A percentile compares a stretch with the other conserved stretches of the same genome.
Conservation (phyloP, 2,888 invertebrate genomes). For the Podotricha telesiphe region DNA sequence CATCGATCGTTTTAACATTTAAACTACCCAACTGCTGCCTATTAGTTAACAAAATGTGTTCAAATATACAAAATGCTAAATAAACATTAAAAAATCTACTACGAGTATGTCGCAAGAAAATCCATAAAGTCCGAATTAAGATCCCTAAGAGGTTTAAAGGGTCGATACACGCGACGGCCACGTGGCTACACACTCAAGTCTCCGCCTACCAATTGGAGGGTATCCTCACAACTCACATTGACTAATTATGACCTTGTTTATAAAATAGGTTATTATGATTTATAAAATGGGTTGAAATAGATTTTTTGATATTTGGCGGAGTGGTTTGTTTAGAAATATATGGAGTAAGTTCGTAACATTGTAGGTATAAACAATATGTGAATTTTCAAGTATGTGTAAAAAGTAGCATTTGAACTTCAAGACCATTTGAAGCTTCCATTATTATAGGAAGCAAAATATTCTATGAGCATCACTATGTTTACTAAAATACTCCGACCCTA, state of each 20-base stretch:
- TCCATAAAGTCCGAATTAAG: slow-evolving; percentile 48
- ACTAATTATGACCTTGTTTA: slow-evolving; percentile 42
- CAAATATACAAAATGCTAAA: not conserved
- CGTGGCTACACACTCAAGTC: slow-evolving; percentile 57
- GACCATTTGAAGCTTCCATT: no score
- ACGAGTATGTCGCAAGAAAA: slow-evolving; percentile 6
- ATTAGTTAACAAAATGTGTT: not conserved
- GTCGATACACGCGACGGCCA: slow-evolving; percentile 66
- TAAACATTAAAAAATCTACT: not conserved
- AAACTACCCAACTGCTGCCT: not conserved
- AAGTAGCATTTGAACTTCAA: no score
- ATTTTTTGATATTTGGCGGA: no score
- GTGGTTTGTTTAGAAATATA: no score
- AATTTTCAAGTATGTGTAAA: no score
- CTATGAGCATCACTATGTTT: no score
- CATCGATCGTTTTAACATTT: no score
- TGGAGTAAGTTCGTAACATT: no score
- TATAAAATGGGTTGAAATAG: not conserved
- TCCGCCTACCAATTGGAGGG: slow-evolving; percentile 50
- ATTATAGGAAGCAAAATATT: no score
- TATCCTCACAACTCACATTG: slow-evolving; percentile 55
- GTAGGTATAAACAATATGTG: no score
- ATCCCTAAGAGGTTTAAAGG: slow-evolving; percentile 59
- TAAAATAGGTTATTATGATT: slow-evolving; percentile 14
- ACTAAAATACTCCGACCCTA: no score